phyloP scores from a whole-genome alignment of 2,888 invertebrate species.

The Lissonota sp. region DNA sequence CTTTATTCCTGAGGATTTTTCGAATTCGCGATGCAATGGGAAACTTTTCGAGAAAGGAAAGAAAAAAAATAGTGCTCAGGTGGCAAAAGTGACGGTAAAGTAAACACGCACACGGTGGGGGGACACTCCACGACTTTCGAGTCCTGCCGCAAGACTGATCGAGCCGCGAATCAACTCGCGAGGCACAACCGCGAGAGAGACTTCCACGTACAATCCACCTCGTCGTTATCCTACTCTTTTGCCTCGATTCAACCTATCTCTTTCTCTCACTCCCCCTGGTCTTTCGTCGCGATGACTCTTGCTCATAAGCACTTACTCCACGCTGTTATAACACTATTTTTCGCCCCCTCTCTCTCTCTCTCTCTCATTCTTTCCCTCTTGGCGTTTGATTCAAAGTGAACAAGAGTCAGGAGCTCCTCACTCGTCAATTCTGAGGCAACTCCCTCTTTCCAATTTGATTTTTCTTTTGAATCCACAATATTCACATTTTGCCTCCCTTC shows the following conservation, averaged over 20 bases:
- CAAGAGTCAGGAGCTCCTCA: too few relatives aligned
- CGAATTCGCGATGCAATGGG: too few relatives aligned
- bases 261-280: conserved; percentile 60
- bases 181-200: conserved; percentile 61
- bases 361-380: not conserved
- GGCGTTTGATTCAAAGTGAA: too few relatives aligned
- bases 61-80: not conserved
- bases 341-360: conserved; percentile 30
- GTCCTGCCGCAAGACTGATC: conserved; percentile 82
- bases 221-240: conserved; percentile 47
- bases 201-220: conserved; percentile 29
- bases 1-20: too few relatives aligned
- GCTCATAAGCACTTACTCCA: conserved; percentile 40
- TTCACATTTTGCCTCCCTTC: too few relatives aligned
- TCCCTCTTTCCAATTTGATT: too few relatives aligned
- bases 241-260: conserved; percentile 49
- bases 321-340: conserved; percentile 39
- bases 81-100: conserved; percentile 45
- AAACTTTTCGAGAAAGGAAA: too few relatives aligned
- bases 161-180: conserved; percentile 70
- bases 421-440: too few relatives aligned
- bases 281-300: conserved; percentile 55
- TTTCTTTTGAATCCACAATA: too few relatives aligned
- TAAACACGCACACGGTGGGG: conserved; percentile 40
- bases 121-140: conserved; percentile 77